Evolutionary conservation across 1,140 invertebrate genomes (phyloP), one percentile per base, ranked within the genome.

Genomic region (Pogonomyrmex californicus): DNA sequence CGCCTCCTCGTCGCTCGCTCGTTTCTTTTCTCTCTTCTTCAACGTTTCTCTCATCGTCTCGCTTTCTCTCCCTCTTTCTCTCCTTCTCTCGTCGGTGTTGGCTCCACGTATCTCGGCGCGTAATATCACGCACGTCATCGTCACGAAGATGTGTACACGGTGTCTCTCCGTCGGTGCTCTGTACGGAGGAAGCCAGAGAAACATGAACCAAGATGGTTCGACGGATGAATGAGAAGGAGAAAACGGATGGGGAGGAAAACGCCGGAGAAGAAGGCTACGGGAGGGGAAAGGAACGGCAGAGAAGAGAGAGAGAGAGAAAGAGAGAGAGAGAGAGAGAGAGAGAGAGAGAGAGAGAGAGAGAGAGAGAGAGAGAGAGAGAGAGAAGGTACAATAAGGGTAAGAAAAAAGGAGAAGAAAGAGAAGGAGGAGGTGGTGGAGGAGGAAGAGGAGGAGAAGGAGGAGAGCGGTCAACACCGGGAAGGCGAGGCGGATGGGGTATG

Each of bases 51-150:
- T 62, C 86, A 5, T 65, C 58, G 47, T 62, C 87, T 83, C 78
- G 44, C 81, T 86, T 41, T 86, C 71, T 85, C 87, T 51, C 62
- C 44, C 62, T 68, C 49, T 56, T 44, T 63, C 60, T 60, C 33
- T 63, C 47, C 23, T 38, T 56, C 66, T 82, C 78, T 36, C 54
- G 51, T 58, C 6, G 38, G 62, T 62, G 63, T 87, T 81, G 81
- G 85, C 86, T 92, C 73, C 91, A 88, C 90, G 88, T 92, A 91
- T 88, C 88, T 88, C 83, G 65, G 85, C 81, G 92, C 92, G 92
- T 92, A 93, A 93, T 92, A 93, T 93, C 93, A 92, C 91, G 85
- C 91, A 91, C 93, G 89, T 92, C 91, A 93, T 93, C 93, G 91
- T 92, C 86, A 88, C 90, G 86, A 82, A 82, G 92, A 91, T 92